Conservation (phyloP, 2,888 invertebrate species). For the Perizoma flavofasciatum region DNA sequence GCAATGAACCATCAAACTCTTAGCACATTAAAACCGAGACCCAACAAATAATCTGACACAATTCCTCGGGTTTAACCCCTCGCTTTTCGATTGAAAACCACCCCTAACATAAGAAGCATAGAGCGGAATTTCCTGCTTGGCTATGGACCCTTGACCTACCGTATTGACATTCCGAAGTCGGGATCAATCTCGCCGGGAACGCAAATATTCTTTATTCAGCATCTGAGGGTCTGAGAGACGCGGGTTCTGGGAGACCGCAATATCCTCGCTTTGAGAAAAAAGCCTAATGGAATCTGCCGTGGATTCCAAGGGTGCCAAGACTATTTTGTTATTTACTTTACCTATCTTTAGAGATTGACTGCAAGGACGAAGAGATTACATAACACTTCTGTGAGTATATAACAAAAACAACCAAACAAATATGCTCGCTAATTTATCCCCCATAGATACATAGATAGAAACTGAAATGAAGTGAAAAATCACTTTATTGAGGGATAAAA, state of each 20-base stretch:
- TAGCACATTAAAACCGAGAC: slow-evolving; percentile 40
- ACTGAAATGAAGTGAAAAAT: too few relatives aligned
- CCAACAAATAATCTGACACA: slow-evolving; percentile 38
- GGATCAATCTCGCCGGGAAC: slow-evolving; percentile 44
- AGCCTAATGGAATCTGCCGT: slow-evolving; percentile 74
- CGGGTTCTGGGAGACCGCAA: slow-evolving; percentile 49
- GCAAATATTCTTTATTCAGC: slow-evolving; percentile 44
- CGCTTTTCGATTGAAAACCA: slow-evolving; percentile 22
- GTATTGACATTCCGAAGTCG: slow-evolving; percentile 42
- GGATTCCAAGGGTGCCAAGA: slow-evolving; percentile 31
- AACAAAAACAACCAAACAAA: too few relatives aligned
- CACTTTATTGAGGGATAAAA: too few relatives aligned
- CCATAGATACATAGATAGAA: too few relatives aligned
- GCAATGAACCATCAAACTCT: slow-evolving; percentile 35
- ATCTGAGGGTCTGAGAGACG: slow-evolving; percentile 36
- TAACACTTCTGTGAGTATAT: too few relatives aligned
- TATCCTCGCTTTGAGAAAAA: slow-evolving; percentile 67
- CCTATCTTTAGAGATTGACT: background rate
- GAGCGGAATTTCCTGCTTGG: slow-evolving; percentile 18
- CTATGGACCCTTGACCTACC: slow-evolving; percentile 36
- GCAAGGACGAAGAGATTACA: background rate
- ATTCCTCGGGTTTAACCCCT: slow-evolving; percentile 31
- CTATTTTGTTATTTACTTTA: slow-evolving; percentile 25
- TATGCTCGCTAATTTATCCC: too few relatives aligned
- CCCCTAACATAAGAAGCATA: slow-evolving; percentile 9